phyloP scores from a whole-genome alignment of 2,797 vertebrate species.

The Masticophis lateralis region DNA sequence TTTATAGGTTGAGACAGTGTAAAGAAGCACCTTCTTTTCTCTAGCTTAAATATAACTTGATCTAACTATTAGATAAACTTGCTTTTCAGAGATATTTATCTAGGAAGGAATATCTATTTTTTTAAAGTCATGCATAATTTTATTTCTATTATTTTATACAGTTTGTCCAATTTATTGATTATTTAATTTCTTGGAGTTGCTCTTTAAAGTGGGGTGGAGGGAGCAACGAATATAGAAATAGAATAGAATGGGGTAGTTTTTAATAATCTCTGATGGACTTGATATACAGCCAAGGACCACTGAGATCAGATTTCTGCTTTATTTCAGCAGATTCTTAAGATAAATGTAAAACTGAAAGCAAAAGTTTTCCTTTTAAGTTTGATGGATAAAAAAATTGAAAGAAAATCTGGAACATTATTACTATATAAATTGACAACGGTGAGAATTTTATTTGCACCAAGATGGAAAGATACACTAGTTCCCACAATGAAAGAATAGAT shows the following conservation, averaged over 20 bases:
- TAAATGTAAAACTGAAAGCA: neutral
- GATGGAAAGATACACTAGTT: neutral
- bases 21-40: neutral
- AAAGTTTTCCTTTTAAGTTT: neutral
- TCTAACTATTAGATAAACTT: neutral
- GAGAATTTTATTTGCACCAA: neutral
- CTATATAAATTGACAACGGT: neutral
- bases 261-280: no score
- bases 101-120: neutral
- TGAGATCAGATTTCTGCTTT: no score
- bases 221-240: neutral
- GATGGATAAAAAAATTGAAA: neutral
- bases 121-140: neutral
- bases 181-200: neutral
- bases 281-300: no score
- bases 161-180: neutral
- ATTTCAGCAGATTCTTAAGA: no score
- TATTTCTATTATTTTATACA: neutral
- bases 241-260: no score
- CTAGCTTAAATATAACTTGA: neutral
- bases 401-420: neutral
- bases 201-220: neutral
- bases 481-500: neutral
- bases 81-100: neutral
- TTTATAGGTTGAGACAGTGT: neutral